These are phyloP conservation scores for Notiomystis cincta DNA, from an alignment of 2,113 vertebrate genomes.

Conservation along the genomic window DNA sequence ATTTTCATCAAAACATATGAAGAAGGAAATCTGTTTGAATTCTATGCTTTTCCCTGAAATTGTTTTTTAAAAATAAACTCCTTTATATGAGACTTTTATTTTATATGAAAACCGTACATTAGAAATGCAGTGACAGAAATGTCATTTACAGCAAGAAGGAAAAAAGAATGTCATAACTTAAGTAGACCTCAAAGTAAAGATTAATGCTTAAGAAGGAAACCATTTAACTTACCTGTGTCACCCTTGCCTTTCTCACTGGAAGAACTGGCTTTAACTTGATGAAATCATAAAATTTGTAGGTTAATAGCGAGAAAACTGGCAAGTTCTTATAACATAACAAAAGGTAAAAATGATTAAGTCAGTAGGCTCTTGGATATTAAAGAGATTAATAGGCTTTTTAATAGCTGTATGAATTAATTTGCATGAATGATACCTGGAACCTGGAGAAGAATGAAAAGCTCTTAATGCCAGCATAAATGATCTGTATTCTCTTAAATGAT, in stretches of 20 bases:
- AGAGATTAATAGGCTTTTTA: constrained; percentile 45
- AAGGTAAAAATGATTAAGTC: constrained; percentile 30
- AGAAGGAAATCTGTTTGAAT: background rate
- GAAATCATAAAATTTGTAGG: background rate
- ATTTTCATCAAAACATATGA: background rate
- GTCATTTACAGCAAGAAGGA: background rate
- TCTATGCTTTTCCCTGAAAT: background rate
- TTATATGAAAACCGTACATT: background rate
- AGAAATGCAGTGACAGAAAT: background rate
- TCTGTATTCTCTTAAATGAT: constrained; percentile 34
- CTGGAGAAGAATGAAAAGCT: constrained; percentile 8
- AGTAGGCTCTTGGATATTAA: constrained; percentile 12
- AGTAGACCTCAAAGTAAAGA: background rate
- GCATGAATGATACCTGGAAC: constrained; percentile 37
- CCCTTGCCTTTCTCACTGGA: background rate
- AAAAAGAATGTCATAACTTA: background rate
- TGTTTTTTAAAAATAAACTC: background rate
- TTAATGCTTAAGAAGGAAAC: background rate
- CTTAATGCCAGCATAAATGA: constrained; percentile 14
- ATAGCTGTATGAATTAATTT: constrained; percentile 38
- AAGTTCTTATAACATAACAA: constrained; percentile 15
- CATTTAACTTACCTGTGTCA: background rate
- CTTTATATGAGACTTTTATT: background rate
- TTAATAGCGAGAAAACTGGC: constrained; percentile 24
- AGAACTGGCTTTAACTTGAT: background rate